Percentiles rank a stretch among this genome's conserved stretches.
phyloP scores from a whole-genome alignment of 37 sponge, comb jelly and placozoan species.

The Crambe crambe region DNA sequence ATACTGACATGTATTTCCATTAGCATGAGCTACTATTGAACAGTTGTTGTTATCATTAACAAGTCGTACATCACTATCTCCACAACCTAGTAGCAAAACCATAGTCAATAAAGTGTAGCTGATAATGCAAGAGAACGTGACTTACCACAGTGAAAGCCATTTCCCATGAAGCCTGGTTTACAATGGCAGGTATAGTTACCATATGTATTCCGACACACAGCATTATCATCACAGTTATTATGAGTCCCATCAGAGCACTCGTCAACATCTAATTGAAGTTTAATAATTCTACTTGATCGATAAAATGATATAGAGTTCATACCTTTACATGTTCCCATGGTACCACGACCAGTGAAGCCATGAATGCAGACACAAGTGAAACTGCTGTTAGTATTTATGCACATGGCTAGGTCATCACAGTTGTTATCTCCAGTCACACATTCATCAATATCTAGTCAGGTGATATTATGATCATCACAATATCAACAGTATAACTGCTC shows the following conservation, averaged over 20 bases:
- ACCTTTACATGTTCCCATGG: background rate
- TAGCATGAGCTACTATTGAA: background rate
- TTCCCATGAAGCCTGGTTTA: conserved; percentile 16
- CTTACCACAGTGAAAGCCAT: background rate
- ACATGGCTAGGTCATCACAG: conserved; percentile 14
- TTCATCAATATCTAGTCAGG: conserved; percentile 43
- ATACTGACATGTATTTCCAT: background rate
- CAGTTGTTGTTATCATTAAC: background rate
- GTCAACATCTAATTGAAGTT: background rate
- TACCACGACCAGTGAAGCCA: conserved; percentile 15
- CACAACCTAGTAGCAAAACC: background rate
- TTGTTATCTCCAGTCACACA: background rate
- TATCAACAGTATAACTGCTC: too few relatives aligned
- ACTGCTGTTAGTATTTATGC: conserved; percentile 19
- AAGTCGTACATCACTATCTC: background rate
- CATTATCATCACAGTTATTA: background rate
- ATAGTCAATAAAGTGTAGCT: background rate
- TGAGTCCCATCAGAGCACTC: background rate
- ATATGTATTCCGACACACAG: conserved; percentile 19
- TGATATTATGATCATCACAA: background rate
- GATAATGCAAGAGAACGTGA: background rate
- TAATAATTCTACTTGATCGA: background rate
- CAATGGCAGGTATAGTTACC: conserved; percentile 18
- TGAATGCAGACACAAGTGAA: conserved; percentile 9
- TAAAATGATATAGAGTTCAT: too few relatives aligned